phyloP scores from a whole-genome alignment of 2,888 invertebrate genomes.

The Bimastos eiseni region DNA sequence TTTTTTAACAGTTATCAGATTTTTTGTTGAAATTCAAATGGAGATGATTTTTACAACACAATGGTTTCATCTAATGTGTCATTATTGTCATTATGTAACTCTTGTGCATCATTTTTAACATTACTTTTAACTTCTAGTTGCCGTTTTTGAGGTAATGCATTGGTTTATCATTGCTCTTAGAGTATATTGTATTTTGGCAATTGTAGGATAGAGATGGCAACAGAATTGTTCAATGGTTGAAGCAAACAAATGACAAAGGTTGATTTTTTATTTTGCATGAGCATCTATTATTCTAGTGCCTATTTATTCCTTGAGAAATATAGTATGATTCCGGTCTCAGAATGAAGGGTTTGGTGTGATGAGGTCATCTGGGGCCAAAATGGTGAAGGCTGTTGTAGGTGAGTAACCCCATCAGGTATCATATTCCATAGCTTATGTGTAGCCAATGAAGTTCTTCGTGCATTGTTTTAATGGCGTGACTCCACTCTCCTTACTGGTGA shows the following conservation, averaged over 20 bases:
- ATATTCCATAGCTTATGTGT: no score
- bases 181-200: neutral
- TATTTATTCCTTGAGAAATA: no score
- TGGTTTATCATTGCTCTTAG: neutral
- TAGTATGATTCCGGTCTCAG: neutral
- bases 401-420: no score
- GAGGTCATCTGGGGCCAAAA: neutral
- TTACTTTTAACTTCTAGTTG: neutral
- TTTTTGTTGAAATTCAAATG: no score
- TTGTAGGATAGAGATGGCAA: neutral
- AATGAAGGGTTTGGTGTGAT: neutral
- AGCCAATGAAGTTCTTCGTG: no score
- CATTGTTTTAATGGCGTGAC: no score
- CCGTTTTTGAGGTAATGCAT: neutral
- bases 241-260: neutral
- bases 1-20: no score
- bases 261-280: neutral
- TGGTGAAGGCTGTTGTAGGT: neutral
- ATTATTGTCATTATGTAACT: no score
- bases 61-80: no score
- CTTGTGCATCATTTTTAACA: no score
- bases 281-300: neutral
- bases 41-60: no score
- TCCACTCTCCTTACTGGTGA: no score
- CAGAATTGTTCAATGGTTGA: slow-evolving; percentile 7